Evolutionary conservation across 2,888 invertebrate genomes (phyloP).

Genomic region (Lasioglossum leucozonium): DNA sequence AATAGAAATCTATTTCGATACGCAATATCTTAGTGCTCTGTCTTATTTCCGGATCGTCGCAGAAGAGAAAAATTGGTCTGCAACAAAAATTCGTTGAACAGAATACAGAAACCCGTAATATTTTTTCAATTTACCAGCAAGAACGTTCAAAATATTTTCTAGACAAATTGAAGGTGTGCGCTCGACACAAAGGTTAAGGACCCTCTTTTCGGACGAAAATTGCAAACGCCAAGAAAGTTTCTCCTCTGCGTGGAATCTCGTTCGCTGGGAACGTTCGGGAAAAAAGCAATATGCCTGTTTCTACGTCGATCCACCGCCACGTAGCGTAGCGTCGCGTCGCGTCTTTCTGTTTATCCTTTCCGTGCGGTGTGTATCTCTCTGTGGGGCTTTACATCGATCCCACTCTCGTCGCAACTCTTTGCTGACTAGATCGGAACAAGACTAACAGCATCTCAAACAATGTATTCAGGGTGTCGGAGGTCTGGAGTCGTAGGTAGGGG

Average conservation of each 20-base stretch:
- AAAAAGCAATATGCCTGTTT: slow-evolving; percentile 17
- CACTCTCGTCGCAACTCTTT: slow-evolving; percentile 62
- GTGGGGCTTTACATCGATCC: slow-evolving; percentile 61
- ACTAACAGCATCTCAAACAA: slow-evolving; percentile 73
- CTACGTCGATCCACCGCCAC: slow-evolving; percentile 40
- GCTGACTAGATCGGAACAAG: slow-evolving; percentile 69
- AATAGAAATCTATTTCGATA: neutral
- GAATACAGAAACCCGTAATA: neutral
- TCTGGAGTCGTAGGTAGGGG: slow-evolving; percentile 40
- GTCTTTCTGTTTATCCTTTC: slow-evolving; percentile 49
- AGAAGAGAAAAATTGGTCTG: neutral
- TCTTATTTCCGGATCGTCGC: neutral
- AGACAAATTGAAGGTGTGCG: neutral
- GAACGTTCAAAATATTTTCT: neutral
- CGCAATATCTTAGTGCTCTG: neutral
- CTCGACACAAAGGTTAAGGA: neutral
- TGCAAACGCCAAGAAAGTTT: neutral
- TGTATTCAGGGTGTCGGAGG: slow-evolving; percentile 64
- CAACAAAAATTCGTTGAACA: neutral
- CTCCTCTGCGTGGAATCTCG: neutral
- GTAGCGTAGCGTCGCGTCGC: slow-evolving; percentile 26
- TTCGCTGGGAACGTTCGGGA: slow-evolving; percentile 13
- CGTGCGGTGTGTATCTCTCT: slow-evolving; percentile 31
- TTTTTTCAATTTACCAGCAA: neutral
- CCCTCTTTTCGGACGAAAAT: slow-evolving; percentile 10